Percentiles rank a stretch among this genome's conserved stretches.
These are phyloP conservation scores for Ectemnius lituratus DNA, from an alignment of 2,888 invertebrate genomes.

Conservation along the genomic window DNA sequence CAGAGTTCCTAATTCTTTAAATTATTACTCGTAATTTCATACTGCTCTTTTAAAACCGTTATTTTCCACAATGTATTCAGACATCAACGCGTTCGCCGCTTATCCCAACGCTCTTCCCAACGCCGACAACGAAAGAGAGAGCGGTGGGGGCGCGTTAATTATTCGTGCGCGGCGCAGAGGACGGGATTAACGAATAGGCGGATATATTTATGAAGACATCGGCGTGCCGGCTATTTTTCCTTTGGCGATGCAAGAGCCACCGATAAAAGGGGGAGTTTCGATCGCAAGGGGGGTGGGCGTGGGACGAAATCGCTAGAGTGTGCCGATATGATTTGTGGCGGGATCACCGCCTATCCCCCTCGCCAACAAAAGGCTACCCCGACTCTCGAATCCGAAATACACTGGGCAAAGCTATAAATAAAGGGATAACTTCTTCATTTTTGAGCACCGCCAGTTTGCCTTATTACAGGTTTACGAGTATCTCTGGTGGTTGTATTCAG, in stretches of 20 bases:
- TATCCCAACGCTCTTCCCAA: not conserved
- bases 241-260: not conserved
- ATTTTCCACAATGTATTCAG: too few relatives aligned
- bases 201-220: conserved; percentile 48
- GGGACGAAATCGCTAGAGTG: conserved; percentile 46
- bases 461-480: too few relatives aligned
- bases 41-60: too few relatives aligned
- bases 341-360: conserved; percentile 30
- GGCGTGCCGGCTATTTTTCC: conserved; percentile 18
- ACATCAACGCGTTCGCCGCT: conserved; percentile 1
- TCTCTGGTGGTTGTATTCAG: too few relatives aligned
- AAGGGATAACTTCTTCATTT: too few relatives aligned
- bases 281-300: conserved; percentile 47
- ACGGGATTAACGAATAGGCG: conserved; percentile 32
- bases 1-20: too few relatives aligned
- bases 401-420: not conserved
- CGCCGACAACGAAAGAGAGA: too few relatives aligned
- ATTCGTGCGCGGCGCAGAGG: conserved; percentile 23
- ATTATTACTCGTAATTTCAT: too few relatives aligned
- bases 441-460: too few relatives aligned
- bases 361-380: conserved; percentile 45
- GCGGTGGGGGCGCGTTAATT: conserved; percentile 26
- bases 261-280: conserved; percentile 38
- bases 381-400: conserved; percentile 23
- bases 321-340: conserved; percentile 59